Conservation (phyloP, 2,113 vertebrate genomes). For the Gyps fulvus region DNA sequence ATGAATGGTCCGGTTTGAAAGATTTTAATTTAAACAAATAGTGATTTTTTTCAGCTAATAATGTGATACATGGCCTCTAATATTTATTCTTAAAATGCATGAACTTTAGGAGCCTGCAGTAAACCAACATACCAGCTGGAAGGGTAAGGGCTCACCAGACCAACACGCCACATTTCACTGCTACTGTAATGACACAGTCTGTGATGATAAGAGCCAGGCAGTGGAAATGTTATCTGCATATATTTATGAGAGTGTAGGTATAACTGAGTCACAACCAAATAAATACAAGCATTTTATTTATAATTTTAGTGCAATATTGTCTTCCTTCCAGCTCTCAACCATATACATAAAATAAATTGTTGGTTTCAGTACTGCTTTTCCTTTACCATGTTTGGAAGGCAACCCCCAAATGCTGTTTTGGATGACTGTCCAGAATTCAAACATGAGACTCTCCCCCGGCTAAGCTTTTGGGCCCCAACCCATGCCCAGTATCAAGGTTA, state of each 20-base stretch:
- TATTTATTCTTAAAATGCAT: not conserved
- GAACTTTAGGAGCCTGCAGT: not conserved
- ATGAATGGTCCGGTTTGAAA: not conserved
- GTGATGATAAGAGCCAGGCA: not conserved
- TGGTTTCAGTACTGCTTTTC: not conserved
- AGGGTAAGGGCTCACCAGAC: not conserved
- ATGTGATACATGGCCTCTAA: not conserved
- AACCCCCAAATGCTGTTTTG: not conserved
- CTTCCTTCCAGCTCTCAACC: not conserved
- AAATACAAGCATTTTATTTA: not conserved
- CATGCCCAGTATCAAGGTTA: not conserved
- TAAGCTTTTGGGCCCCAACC: not conserved
- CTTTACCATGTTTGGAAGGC: not conserved
- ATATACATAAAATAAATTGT: not conserved
- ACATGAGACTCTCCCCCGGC: not conserved
- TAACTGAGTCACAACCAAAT: not conserved
- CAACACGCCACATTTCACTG: rapidly evolving
- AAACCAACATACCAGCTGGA: rapidly evolving
- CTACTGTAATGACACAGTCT: rapidly evolving
- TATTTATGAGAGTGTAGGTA: not conserved
- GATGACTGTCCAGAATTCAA: not conserved
- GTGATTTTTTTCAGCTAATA: not conserved
- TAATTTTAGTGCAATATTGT: rapidly evolving
- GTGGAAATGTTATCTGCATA: too few relatives aligned
- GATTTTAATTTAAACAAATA: not conserved